Base-by-base conservation (phyloP, 2,888 invertebrate genomes). In the Calliopum simillimum region DNA sequence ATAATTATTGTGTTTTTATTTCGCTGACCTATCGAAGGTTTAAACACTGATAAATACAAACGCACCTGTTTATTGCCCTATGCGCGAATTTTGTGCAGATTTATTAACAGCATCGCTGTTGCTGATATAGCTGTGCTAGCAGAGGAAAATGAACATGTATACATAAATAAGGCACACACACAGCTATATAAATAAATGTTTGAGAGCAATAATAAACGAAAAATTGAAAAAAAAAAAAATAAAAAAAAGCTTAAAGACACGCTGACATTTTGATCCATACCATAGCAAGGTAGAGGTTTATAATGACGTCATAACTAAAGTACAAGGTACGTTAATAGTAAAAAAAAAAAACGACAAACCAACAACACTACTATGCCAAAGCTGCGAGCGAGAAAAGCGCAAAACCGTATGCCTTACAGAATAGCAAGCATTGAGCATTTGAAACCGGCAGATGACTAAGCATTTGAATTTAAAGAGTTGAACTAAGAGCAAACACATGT, bases 211-310 rank as follows among this genome's bases (percentile, higher is more conserved):
- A 33, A 33, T 33, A 33, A 33, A 8, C 8, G 33, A 33, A 6
- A 33, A 33, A 33, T 33, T 33, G 33, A 33, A 6, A 33, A 33
- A 33, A 33, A 33, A 33, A 33, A 6, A 33, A 33, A 41, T 2
- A 5, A 16, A 19, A 23, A 56, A 21, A 16, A 59, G 6, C 68
- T 43, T 4, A 51, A 55, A 76, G 74, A 75, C 71, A 72, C 75
- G 77, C 75, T 75, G 76, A 76, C 78, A 78, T 78, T 77, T 75
- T 63, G 58, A 56, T 58, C 8, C 13, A 58, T 3, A 51, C 19
- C 16, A 53, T 46, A 58, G 49, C 51, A 41, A 68, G 67, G 47
- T 68, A 61, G 44, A 41, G 53, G 58, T 59, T 53, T 64, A 63
- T 44, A 71, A 68, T 71, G 71, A 71, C 71, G 71, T 71, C 71